A percentile compares a stretch with the other conserved stretches of the same genome.
Conservation (phyloP, 2,113 vertebrate genomes). For the Cyprinodon variegatus region DNA sequence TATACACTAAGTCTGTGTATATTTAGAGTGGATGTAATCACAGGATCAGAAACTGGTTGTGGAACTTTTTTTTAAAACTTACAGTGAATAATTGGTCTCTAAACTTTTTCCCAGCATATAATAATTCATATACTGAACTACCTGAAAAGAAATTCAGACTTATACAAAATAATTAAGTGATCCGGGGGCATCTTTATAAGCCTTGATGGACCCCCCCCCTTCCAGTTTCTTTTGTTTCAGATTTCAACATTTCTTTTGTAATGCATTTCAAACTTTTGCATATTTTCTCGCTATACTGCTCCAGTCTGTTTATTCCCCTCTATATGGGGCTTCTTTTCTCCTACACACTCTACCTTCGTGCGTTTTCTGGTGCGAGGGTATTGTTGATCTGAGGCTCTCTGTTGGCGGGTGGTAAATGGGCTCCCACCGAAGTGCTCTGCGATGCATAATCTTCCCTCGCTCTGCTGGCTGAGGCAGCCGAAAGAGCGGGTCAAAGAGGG, state of each 20-base stretch:
- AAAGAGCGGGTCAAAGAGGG: constrained; percentile 73
- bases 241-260: not conserved
- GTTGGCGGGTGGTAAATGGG: constrained; percentile 72
- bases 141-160: not conserved
- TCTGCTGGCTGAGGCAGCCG: constrained; percentile 62
- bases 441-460: constrained; percentile 76
- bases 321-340: not conserved
- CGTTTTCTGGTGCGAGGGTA: constrained; percentile 36
- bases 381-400: constrained; percentile 60
- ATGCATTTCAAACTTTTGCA: not conserved
- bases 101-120: not conserved
- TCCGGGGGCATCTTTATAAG: not conserved
- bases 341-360: constrained; percentile 1
- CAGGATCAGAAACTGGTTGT: not conserved
- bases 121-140: not conserved
- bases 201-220: not conserved
- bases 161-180: not conserved
- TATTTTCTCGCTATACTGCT: not conserved
- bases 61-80: not conserved
- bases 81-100: not conserved
- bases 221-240: not conserved
- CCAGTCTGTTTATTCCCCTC: constrained; percentile 6
- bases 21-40: not conserved
- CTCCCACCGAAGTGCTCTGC: constrained; percentile 69
- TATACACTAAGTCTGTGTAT: not conserved